Percentiles rank a stretch among this genome's conserved stretches.
Evolutionary conservation across 2,797 vertebrate genomes (phyloP).

Genomic region (Poecilia wingei): DNA sequence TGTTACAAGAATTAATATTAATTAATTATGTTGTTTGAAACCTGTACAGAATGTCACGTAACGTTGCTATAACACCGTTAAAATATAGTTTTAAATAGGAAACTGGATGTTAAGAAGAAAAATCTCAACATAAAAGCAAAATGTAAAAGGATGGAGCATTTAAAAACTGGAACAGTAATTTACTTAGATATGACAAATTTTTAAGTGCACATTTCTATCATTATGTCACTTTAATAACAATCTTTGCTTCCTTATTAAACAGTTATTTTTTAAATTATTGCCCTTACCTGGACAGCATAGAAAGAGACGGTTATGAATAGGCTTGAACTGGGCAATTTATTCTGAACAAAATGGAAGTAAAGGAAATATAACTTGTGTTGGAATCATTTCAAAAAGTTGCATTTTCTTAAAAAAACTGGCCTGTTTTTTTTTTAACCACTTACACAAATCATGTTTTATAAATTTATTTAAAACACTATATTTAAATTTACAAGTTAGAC

Average conservation of each 20-base stretch:
- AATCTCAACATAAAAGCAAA: neutral
- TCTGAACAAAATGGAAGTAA: neutral
- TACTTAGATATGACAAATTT: neutral
- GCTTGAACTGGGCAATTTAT: neutral
- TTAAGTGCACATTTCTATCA: neutral
- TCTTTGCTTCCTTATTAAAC: neutral
- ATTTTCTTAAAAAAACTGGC: too few relatives aligned
- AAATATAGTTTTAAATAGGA: neutral
- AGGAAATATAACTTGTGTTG: neutral
- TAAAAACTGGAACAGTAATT: neutral
- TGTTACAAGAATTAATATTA: constrained; percentile 19
- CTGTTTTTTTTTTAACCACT: too few relatives aligned
- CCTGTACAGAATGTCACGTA: constrained; percentile 13
- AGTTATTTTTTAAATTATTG: too few relatives aligned
- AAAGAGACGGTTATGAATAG: neutral
- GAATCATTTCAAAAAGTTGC: too few relatives aligned
- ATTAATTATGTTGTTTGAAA: constrained; percentile 24
- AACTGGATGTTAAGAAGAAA: neutral
- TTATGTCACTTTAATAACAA: neutral
- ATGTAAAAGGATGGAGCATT: neutral
- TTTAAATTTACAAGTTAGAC: too few relatives aligned
- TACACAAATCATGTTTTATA: too few relatives aligned
- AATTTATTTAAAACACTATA: too few relatives aligned
- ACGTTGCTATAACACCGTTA: neutral
- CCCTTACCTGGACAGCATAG: too few relatives aligned